Conservation (phyloP, 2,797 vertebrate genomes). For the Limnodromus scolopaceus region DNA sequence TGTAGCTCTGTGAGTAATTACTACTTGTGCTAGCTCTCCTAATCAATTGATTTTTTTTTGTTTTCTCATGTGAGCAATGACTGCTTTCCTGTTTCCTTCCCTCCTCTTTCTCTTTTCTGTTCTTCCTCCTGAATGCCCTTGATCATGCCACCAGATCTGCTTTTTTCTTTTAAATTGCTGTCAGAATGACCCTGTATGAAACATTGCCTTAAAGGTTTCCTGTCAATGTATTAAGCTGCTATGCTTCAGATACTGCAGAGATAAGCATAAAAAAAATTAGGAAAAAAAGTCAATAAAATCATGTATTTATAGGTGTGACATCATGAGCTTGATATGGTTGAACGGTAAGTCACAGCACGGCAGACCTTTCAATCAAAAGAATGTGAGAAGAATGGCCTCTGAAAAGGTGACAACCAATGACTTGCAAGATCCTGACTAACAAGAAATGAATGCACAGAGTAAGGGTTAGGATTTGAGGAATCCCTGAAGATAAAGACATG, state of each 20-base stretch:
- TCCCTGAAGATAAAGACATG: not conserved
- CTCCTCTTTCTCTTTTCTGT: not conserved
- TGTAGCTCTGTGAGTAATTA: not conserved
- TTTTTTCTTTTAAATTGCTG: not conserved
- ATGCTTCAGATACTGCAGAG: not conserved
- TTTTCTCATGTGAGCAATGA: not conserved
- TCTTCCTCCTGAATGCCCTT: not conserved
- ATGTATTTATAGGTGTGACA: not conserved
- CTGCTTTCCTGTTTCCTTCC: not conserved
- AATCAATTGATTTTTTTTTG: not conserved
- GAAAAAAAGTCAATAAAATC: not conserved
- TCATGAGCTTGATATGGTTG: not conserved
- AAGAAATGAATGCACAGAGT: not conserved
- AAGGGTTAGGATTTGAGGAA: not conserved
- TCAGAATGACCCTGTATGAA: not conserved
- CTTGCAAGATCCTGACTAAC: not conserved
- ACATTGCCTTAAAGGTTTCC: not conserved
- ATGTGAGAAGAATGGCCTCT: not conserved
- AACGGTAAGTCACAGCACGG: not conserved
- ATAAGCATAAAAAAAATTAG: not conserved
- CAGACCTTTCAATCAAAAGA: not conserved
- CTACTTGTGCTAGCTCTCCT: not conserved
- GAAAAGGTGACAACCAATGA: not conserved
- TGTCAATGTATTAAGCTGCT: not conserved
- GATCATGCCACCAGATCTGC: not conserved